Percentiles rank a stretch among this genome's conserved stretches.
Evolutionary conservation across 2,888 invertebrate species (phyloP).

Genomic region (Steinernema carpocapsae): DNA sequence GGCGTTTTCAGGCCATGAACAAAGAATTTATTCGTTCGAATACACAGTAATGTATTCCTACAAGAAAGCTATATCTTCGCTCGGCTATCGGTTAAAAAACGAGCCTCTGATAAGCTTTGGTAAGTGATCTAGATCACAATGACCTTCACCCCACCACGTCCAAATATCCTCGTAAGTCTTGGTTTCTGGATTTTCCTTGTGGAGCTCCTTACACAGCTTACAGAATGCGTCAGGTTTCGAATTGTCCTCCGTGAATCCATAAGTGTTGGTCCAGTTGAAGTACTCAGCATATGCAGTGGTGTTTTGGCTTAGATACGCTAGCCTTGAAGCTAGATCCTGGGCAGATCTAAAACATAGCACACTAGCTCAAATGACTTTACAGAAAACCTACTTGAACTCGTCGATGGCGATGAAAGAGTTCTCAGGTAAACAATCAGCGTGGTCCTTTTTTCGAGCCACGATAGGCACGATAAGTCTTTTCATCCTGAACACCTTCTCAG

Average conservation of each 20-base stretch:
- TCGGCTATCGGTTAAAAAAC: too few species aligned
- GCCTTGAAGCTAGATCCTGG: neutral
- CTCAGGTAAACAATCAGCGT: neutral
- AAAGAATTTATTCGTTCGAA: too few species aligned
- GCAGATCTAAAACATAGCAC: neutral
- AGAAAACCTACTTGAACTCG: neutral
- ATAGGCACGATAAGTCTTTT: neutral
- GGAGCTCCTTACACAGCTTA: neutral
- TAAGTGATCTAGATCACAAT: neutral
- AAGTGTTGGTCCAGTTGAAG: neutral
- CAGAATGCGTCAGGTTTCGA: neutral
- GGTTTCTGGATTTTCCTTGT: neutral
- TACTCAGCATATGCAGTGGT: neutral
- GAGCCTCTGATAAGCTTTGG: neutral
- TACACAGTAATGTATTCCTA: too few species aligned
- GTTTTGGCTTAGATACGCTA: neutral
- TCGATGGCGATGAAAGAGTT: slow-evolving; percentile 2
- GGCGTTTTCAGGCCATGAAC: too few species aligned
- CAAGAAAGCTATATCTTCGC: too few species aligned
- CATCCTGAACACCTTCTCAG: slow-evolving; percentile 15
- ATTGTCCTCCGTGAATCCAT: neutral
- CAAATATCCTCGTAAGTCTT: neutral
- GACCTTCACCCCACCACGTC: neutral
- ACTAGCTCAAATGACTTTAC: neutral
- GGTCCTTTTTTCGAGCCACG: neutral